Base-by-base conservation (phyloP, 2,113 vertebrate genomes). In the Melanotaenia duboulayi region DNA sequence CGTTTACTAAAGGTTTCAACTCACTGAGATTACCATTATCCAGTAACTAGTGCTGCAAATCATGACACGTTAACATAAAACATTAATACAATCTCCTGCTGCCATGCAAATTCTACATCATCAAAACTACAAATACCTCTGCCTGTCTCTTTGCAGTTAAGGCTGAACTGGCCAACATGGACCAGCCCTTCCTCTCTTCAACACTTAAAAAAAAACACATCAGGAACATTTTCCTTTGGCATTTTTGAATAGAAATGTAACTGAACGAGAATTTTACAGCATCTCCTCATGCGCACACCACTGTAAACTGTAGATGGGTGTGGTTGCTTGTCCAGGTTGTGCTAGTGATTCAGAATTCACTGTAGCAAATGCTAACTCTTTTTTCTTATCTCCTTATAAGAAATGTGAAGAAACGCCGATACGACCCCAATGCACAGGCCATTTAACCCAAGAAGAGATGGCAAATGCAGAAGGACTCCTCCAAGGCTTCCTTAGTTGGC, bases 331-430 rank as follows among this genome's bases (percentile, higher is more conserved):
- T 84, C 82, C 88, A 89, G 67, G 83, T 85, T 87, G 84, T 65
- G 54, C 48, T 66, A 25, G 49, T 82, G 37, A 66, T 67, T 4
- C 32, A 61, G 16, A 78, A 4, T 40, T 48, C 28, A 35, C 49
- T 32, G 58, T 28, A 0, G 11, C 63, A 49, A 7, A 66, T 25
- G 19, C 87, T 92, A 64, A 92, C 81, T 73, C 46, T 17, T 93
- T 28, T 58, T 81, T 90, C 73, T 81, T 91, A 77, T 92, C 90
- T 93, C 78, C 60, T 71, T 16, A 70, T 83, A 98, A 99, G 97
- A 97, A 98, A 97, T 94, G 97, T 99, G 94, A 99, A 99, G 95
- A 98, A 98, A 92, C 92, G 96, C 89, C 95, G 97, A 72, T 98
- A 97, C 8, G 96, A 99, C 87, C 96, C 97, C 77, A 97, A 89